Base-by-base conservation (phyloP, 2,888 invertebrate species). In the Diarsia rubi region DNA sequence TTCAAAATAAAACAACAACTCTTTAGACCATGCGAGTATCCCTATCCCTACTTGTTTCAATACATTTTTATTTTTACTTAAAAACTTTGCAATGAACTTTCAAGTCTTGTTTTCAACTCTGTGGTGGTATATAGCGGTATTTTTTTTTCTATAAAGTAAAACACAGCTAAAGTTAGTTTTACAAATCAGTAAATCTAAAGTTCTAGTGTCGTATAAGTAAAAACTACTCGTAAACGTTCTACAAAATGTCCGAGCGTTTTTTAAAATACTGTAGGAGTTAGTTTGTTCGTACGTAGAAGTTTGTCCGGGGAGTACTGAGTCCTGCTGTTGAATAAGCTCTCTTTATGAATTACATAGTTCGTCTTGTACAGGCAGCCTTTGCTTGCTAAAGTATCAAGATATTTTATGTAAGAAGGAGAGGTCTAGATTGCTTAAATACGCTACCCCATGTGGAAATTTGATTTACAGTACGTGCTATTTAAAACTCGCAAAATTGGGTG, bases 141-240 rank as follows among this genome's bases (percentile, higher is more conserved):
- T 31, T 44, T 19, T 31, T 21, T 49, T 37, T 37, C 37, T 37
- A 37, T 37, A 5, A 37, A 37, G 12, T 60, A 45, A 8, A 24
- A 69, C 19, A 52, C 19, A 24, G 19, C 12, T 52, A 12, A 69
- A 57, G 71, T 45, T 71, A 6, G 27, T 54, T 44, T n/a, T 57
- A 44, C 1, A 44, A 16, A 14, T 37, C 21, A 52, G n/a, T 27
- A n/a, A n/a, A 21, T 9, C 5, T 9, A 4, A 14, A 59, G 59
- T 27, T 45, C 11, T 31, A 16, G n/a, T 11, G 59, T 52, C 37
- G 19, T 19, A 37, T 0, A 24, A n/a, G n/a, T n/a, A n/a, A n/a
- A 62, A 37, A 42, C 42, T 52, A 52, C 37, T 37, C 16, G 37
- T 21, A 52, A 9, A 49, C 21, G 16, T n/a, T 0, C 14, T 6